A percentile compares a stretch with the other conserved stretches of the same genome.
These are phyloP conservation scores for Zophobas atratus DNA, from an alignment of 1,140 invertebrate genomes.

Conservation along the genomic window DNA sequence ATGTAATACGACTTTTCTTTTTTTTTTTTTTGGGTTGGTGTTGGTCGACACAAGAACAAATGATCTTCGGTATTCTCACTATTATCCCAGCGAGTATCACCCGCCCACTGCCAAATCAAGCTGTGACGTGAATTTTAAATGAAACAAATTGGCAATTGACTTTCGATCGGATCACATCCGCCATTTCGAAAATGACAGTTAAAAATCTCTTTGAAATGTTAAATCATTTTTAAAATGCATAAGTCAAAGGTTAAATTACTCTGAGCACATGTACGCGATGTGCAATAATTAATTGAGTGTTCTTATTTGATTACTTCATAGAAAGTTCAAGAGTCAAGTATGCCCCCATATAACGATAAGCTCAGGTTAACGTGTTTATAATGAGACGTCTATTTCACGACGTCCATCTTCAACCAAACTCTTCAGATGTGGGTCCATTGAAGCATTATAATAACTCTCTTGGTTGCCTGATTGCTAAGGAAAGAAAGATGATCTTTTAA, in stretches of 20 bases:
- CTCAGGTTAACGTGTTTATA: slow-evolving; percentile 14
- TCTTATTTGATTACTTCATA: slow-evolving; percentile 17
- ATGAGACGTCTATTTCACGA: slow-evolving; percentile 6
- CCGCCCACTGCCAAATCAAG: not conserved
- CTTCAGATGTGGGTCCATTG: slow-evolving; percentile 10
- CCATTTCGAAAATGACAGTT: not conserved
- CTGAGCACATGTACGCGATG: not conserved
- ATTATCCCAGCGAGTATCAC: not conserved
- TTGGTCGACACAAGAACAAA: not conserved
- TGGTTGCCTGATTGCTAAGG: not conserved
- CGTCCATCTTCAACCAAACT: not conserved
- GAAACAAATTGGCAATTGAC: not conserved
- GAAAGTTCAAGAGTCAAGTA: slow-evolving; percentile 13
- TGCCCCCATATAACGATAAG: slow-evolving; percentile 7
- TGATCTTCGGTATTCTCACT: not conserved
- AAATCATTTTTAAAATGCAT: slow-evolving; percentile 1
- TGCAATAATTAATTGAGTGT: slow-evolving; percentile 13
- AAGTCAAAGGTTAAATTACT: not conserved
- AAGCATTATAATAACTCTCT: slow-evolving; percentile 1
- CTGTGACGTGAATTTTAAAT: not conserved
- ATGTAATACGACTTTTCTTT: not conserved
- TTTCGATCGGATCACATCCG: not conserved
- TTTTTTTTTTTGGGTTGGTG: not conserved
- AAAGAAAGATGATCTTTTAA: slow-evolving; percentile 16
- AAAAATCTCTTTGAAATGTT: not conserved